Base-by-base conservation (phyloP, 2,113 vertebrate genomes). In the Strix aluco region DNA sequence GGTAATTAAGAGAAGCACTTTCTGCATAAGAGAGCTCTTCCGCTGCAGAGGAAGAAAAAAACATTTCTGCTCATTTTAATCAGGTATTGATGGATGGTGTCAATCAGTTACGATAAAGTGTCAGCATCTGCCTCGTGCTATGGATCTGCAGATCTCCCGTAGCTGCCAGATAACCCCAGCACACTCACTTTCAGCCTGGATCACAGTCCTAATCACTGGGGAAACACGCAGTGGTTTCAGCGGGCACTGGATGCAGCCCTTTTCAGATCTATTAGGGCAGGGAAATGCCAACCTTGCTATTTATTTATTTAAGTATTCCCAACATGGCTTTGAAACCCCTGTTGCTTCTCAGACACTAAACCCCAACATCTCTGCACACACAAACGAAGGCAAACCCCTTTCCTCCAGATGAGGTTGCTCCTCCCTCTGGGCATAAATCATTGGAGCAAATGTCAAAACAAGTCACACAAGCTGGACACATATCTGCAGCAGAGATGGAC, bases 1-100 rank as follows among this genome's bases (percentile, higher is more conserved):
- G 55, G 47, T 91, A 93, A 91, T 95, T 94, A 95, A 94, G 84
- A 89, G 92, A 78, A 89, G 58, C 72, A 84, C 85, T 93, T 91
- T 93, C 89, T 79, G 69, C 34, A 11, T 55, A 91, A 81, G 72
- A 96, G 84, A 94, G 73, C 88, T 86, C 90, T 94, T 67, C 73
- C 92, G 90, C 82, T 92, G 63, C 92, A 62, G 69, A 94, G 72
- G 80, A 95, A 92, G 52, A 54, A 69, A 38, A 90, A 95, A 74
- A 46, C 59, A 38, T 91, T 85, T 81, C 86, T 94, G 38, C 44
- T 94, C 5, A 3, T 94, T 94, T 90, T 83, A 96, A 94, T 93
- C 91, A 92, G 93, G 59, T 69, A 3, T 9, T 86, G 96, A 96
- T 25, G 81, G 81, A 94, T 88, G 78, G 36, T 0, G 0, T 82